These are phyloP conservation scores for Ptyas mucosa DNA, from an alignment of 2,113 vertebrate genomes.

Conservation along the genomic window DNA sequence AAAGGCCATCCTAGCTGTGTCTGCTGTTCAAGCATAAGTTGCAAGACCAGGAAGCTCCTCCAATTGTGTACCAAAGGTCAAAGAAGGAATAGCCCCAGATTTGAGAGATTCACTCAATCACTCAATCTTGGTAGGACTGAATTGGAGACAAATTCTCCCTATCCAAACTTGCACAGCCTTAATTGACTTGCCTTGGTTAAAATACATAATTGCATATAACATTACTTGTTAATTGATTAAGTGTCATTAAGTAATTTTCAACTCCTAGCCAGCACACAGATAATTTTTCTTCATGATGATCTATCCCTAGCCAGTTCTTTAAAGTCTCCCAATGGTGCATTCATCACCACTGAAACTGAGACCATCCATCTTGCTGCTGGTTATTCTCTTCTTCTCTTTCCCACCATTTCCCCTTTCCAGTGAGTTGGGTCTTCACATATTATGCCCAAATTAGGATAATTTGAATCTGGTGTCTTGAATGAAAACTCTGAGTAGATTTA, in stretches of 20 bases:
- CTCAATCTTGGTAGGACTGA: neutral
- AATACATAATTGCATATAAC: neutral
- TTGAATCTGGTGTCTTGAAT: neutral
- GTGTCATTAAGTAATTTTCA: neutral
- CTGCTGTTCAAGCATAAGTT: neutral
- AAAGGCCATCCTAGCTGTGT: neutral
- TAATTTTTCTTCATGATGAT: neutral
- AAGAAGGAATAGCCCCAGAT: neutral
- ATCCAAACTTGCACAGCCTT: neutral
- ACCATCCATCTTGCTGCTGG: neutral
- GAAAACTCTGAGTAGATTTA: neutral
- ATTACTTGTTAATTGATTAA: neutral
- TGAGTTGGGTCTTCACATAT: neutral
- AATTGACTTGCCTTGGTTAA: neutral
- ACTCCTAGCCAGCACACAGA: neutral
- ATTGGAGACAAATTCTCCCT: neutral
- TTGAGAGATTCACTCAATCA: neutral
- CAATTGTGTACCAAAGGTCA: neutral
- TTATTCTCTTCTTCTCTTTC: neutral
- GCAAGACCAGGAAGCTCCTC: neutral
- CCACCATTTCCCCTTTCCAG: neutral
- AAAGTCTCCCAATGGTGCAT: neutral
- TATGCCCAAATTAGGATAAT: neutral
- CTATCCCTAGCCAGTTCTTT: neutral
- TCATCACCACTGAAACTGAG: neutral